Evolutionary conservation across 2,113 vertebrate genomes (phyloP).

Genomic region (Micronisus gabar): DNA sequence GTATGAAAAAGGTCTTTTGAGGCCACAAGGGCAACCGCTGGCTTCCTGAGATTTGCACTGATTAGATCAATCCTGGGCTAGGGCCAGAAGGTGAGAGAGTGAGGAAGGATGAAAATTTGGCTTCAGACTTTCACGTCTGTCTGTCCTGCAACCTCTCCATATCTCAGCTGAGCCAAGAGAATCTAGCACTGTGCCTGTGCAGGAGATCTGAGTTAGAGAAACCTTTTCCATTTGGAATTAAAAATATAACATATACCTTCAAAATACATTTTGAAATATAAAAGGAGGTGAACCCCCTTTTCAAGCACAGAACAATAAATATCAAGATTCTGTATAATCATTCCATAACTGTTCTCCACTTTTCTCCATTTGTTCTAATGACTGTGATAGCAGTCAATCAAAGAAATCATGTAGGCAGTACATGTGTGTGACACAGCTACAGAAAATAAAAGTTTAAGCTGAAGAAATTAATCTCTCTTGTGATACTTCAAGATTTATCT

Average conservation of each 20-base stretch:
- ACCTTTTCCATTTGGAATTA: background rate
- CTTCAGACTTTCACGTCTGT: background rate
- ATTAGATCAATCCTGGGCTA: background rate
- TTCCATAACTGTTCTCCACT: background rate
- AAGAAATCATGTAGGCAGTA: background rate
- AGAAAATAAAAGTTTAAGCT: background rate
- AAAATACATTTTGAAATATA: background rate
- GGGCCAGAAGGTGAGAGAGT: background rate
- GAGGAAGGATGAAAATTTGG: background rate
- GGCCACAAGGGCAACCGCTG: background rate
- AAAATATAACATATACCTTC: background rate
- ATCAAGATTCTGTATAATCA: background rate
- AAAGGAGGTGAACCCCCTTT: background rate
- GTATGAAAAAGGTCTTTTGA: background rate
- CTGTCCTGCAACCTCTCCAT: background rate
- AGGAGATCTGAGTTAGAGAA: background rate
- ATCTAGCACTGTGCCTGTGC: background rate
- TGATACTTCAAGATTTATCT: background rate
- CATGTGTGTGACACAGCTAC: background rate
- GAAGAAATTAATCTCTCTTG: background rate
- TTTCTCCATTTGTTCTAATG: background rate
- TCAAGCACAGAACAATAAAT: background rate
- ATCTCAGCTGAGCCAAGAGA: background rate
- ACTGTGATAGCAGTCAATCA: background rate
- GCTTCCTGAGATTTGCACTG: background rate